These are phyloP conservation scores for Ariopsis seemanni DNA, from an alignment of 2,113 vertebrate genomes.

Conservation along the genomic window DNA sequence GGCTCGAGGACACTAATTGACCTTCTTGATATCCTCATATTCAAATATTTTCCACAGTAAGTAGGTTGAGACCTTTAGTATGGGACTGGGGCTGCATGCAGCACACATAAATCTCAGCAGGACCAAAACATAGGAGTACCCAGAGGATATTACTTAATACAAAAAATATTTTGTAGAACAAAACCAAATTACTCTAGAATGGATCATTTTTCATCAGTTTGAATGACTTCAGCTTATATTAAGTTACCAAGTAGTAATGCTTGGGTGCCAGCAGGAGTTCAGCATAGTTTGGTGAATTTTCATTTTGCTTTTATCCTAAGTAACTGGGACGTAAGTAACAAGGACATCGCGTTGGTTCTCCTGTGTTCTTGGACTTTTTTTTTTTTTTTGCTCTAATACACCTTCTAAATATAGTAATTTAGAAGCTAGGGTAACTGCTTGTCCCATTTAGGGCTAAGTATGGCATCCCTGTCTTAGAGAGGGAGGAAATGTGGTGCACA, in stretches of 20 bases:
- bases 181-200: neutral
- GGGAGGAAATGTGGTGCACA: conserved; percentile 7
- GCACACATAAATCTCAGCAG: neutral
- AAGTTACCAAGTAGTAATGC: neutral
- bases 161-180: neutral
- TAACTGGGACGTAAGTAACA: neutral
- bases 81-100: neutral
- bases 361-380: neutral
- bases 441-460: neutral
- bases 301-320: neutral
- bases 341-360: neutral
- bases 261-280: neutral
- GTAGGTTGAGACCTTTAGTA: neutral
- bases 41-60: neutral
- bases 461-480: neutral
- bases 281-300: neutral
- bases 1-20: neutral
- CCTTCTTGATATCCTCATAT: neutral
- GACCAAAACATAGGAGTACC: neutral
- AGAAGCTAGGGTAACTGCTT: neutral
- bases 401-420: neutral
- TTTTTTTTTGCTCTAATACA: neutral
- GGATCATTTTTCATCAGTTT: neutral
- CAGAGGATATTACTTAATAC: neutral
- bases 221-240: neutral